Evolutionary conservation across 1,140 invertebrate genomes (phyloP), one percentile per base, ranked within the genome.

Genomic region (Harpegnathos saltator): DNA sequence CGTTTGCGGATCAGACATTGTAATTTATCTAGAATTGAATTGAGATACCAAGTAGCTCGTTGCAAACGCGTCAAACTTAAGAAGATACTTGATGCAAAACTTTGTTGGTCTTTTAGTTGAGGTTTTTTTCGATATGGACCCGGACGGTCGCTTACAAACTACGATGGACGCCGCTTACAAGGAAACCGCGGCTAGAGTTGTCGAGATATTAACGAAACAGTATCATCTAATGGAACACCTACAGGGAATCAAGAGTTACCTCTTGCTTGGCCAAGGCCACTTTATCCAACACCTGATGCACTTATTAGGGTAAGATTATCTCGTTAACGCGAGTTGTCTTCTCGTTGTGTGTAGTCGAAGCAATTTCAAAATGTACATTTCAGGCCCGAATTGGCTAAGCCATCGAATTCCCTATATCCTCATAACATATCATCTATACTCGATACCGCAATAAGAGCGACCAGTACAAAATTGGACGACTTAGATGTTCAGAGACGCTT

Each of bases 391-490:
- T 94, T 99, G 63, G 96, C 96, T 85, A 98, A 98, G 93, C 96
- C 97, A n/a, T 98, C 98, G n/a, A 96, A 95, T 88, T 96, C 97
- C 26, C 94, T 99, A 66, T 98, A 98, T 92, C 96, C 97, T 1
- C 98, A 99, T 92, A 99, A 98, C 91, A 95, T 99, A 71, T 97
- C 97, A 52, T 97, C 97, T 38, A 98, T 99, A 89, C 93, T 99
- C 90, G 98, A 99, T 94, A 97, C 97, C 58, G 98, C 98, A 1
- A 97, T 99, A 86, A 95, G 98, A 89, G 97, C 97, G 44, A 99
- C 98, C n/a, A 99, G 98, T 94, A 97, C 98, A 44, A 98, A 99
- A 93, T 98, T 97, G 92, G 98, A 99, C 91, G 97, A 98, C 90
- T 96, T 96, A 52, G 98, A 99, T 93, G 97, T 99, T 44, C 95